Evolutionary conservation across 92 coral and sea anemone species (phyloP), one percentile per base, ranked within the genome.

Genomic region (Actinernus sp.): DNA sequence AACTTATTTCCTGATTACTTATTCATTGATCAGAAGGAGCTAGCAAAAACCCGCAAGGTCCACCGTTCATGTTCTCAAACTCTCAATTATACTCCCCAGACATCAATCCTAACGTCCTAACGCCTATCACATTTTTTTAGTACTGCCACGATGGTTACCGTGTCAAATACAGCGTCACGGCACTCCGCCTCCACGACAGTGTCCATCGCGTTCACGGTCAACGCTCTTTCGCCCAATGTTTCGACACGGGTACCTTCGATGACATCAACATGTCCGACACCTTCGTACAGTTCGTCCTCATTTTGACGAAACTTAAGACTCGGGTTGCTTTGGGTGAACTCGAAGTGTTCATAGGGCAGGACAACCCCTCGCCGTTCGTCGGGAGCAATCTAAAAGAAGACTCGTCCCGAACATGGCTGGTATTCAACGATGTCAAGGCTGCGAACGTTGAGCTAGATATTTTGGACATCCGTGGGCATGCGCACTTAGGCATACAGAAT

Each of bases 401-500:
- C 83, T 69, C 95, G 27, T 87, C 97, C 38, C 83, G 97, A 27
- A 94, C 94, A 0, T 94, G 98, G 98, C 49, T 94, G 36, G 89
- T 82, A 39, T 82, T 82, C 50, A 61, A 82, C 29, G 68, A 72
- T 27, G 47, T 61, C 0, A 65, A 74, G 8, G 37, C 57, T 7
- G 55, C 82, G 1, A 58, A 44, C 4, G 91, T 87, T 33, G 83
- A 87, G 47, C 65, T 94, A 3, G 98, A 94, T 51, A 74, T 62
- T 20, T 73, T 94, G 33, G 89, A 91, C 23, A 75, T 94, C 49
- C 91, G 97, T 16, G 98, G 97, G 32, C 54, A 71, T 54, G 98
- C 97, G 31, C 98, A 94, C 54, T 58, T 90, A 4, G 96, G 70
- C 11, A 46, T 90, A 10, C 89, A 88, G 65, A 85, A 85, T 64